These are phyloP conservation scores for Galeruca laticollis DNA, from an alignment of 2,888 invertebrate species.

Conservation along the genomic window DNA sequence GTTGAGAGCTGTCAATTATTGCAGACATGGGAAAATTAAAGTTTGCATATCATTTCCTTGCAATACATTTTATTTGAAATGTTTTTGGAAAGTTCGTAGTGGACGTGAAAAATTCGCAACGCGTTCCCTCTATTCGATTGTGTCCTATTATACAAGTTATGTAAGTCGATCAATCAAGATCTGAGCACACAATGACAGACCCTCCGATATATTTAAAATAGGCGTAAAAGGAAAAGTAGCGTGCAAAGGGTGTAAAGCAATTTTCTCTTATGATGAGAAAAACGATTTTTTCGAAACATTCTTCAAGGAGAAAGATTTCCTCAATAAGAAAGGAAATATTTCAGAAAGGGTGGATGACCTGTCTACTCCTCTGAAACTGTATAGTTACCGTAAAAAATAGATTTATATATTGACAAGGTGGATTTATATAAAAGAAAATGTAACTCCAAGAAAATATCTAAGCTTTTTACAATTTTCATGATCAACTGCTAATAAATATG, in stretches of 20 bases:
- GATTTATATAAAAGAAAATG: too few relatives aligned
- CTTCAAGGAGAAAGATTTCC: constrained; percentile 16
- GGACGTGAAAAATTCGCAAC: constrained; percentile 23
- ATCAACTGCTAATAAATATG: not conserved
- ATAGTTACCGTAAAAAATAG: too few relatives aligned
- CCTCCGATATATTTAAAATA: constrained; percentile 36
- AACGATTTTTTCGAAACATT: constrained; percentile 30
- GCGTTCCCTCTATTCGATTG: constrained; percentile 30
- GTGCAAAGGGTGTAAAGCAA: constrained; percentile 35
- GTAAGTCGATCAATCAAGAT: constrained; percentile 37
- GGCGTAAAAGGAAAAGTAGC: constrained; percentile 29
- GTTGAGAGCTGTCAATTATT: not conserved
- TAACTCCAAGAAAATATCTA: not conserved
- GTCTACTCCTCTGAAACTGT: too few relatives aligned
- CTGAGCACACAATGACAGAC: constrained; percentile 34
- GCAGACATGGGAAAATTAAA: not conserved
- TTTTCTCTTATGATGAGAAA: constrained; percentile 34
- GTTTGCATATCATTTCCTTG: not conserved
- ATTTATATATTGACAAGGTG: too few relatives aligned
- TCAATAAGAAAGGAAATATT: constrained; percentile 12
- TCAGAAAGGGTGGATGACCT: constrained; percentile 1
- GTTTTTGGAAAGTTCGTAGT: not conserved
- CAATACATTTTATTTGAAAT: not conserved
- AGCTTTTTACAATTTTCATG: not conserved
- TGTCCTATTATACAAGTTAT: constrained; percentile 31